phyloP scores from a whole-genome alignment of 2,888 invertebrate species.

The Macrophya alboannulata region DNA sequence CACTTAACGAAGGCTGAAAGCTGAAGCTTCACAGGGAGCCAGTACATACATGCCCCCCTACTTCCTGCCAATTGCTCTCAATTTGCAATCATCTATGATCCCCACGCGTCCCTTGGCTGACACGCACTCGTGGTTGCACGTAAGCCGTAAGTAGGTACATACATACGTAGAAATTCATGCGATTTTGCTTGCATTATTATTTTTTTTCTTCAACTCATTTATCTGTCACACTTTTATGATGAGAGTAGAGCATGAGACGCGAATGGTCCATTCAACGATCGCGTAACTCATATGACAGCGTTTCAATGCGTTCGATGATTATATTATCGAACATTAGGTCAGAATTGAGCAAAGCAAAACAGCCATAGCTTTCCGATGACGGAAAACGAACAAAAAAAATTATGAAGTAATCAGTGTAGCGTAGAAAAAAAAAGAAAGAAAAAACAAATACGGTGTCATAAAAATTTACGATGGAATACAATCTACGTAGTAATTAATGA shows the following conservation, averaged over 20 bases:
- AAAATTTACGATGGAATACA: not conserved
- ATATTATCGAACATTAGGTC: not conserved
- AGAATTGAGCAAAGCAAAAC: not conserved
- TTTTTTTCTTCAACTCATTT: not conserved
- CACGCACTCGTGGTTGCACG: slow-evolving; percentile 58
- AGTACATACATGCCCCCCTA: slow-evolving; percentile 74
- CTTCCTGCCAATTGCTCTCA: slow-evolving; percentile 80
- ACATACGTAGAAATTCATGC: not conserved
- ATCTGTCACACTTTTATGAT: not conserved
- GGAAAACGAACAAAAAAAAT: not conserved
- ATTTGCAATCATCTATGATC: slow-evolving; percentile 80
- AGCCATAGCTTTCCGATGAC: not conserved
- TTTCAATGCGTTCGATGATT: not conserved
- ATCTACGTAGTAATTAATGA: not conserved
- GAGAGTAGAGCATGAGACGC: not conserved
- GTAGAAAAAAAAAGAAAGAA: not conserved
- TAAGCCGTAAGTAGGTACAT: not conserved
- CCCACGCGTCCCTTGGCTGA: slow-evolving; percentile 72
- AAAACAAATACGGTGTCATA: not conserved
- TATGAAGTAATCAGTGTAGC: not conserved
- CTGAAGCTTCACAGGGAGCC: slow-evolving; percentile 71
- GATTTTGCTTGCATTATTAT: not conserved
- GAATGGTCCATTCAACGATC: not conserved
- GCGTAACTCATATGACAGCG: not conserved
- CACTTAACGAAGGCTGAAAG: slow-evolving; percentile 69